Evolutionary conservation across 2,888 invertebrate genomes (phyloP).

Genomic region (Entomobrya proxima): DNA sequence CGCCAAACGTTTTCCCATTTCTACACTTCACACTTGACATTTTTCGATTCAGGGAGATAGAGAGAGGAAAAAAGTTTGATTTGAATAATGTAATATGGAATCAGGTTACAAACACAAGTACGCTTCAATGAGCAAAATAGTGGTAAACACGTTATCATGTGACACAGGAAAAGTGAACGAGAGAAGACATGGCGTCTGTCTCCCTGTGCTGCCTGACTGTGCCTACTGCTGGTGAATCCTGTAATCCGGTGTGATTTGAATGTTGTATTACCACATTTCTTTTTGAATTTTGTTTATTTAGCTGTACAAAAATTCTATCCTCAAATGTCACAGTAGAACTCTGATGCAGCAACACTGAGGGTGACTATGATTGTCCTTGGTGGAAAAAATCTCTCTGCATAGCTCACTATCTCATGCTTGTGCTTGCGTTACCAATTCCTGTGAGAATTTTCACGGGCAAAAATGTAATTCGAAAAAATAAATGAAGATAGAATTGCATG

Average conservation of each 20-base stretch:
- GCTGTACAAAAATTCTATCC: background rate
- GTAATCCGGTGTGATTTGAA: background rate
- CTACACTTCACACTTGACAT: background rate
- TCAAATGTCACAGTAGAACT: background rate
- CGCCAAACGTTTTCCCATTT: no score
- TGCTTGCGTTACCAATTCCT: no score
- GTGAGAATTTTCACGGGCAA: background rate
- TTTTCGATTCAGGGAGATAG: background rate
- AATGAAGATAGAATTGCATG: background rate
- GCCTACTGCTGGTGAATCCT: background rate
- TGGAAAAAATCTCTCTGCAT: background rate
- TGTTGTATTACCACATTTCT: background rate
- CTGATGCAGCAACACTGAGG: background rate
- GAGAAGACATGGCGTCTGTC: background rate
- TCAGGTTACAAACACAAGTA: slow-evolving; percentile 6
- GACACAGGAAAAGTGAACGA: slow-evolving; percentile 16
- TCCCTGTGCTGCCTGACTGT: background rate
- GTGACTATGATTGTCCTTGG: background rate
- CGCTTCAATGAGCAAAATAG: slow-evolving; percentile 5
- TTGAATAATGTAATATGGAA: background rate
- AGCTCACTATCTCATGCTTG: background rate
- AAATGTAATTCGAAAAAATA: background rate
- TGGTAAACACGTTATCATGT: slow-evolving; percentile 24
- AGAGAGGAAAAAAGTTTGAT: background rate
- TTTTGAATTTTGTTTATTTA: slow-evolving; percentile 34